These are phyloP conservation scores for Catocala fraxini DNA, from an alignment of 2,888 invertebrate species.

Conservation along the genomic window DNA sequence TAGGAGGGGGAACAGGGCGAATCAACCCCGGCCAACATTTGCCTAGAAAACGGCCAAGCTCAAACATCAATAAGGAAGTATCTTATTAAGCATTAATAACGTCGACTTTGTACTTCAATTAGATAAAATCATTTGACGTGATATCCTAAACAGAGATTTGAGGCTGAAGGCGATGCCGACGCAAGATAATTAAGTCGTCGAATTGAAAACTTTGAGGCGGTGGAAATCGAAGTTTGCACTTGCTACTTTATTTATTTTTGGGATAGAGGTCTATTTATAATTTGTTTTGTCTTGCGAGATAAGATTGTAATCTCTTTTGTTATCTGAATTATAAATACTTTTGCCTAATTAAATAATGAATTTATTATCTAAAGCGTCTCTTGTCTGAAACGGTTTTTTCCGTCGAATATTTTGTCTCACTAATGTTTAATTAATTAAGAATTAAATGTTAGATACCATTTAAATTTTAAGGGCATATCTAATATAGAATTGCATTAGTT, in stretches of 20 bases:
- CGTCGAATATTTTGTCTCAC: no score
- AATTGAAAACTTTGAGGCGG: slow-evolving; percentile 37
- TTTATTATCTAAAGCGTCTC: not conserved
- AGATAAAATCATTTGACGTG: slow-evolving; percentile 62
- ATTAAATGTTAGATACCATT: no score
- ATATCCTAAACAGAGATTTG: slow-evolving; percentile 61
- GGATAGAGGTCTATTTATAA: slow-evolving; percentile 55
- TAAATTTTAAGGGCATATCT: no score
- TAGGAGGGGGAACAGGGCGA: slow-evolving; percentile 60
- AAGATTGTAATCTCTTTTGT: slow-evolving; percentile 10
- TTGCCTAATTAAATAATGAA: slow-evolving; percentile 10
- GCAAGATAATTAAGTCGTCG: slow-evolving; percentile 59
- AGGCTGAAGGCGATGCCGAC: slow-evolving; percentile 50
- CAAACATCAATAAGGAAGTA: slow-evolving; percentile 74
- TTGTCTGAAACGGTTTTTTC: no score
- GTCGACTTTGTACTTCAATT: slow-evolving; percentile 64
- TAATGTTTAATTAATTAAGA: no score
- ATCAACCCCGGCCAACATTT: slow-evolving; percentile 75
- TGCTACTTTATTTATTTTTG: slow-evolving; percentile 62
- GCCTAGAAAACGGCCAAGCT: slow-evolving; percentile 70
- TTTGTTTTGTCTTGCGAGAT: slow-evolving; percentile 53
- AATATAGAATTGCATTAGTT: no score
- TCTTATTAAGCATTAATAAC: slow-evolving; percentile 69
- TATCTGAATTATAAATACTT: slow-evolving; percentile 1
- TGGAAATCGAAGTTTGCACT: slow-evolving; percentile 53